Base-by-base conservation (phyloP, 1,140 invertebrate genomes). In the Doryteuthis pealeii region DNA sequence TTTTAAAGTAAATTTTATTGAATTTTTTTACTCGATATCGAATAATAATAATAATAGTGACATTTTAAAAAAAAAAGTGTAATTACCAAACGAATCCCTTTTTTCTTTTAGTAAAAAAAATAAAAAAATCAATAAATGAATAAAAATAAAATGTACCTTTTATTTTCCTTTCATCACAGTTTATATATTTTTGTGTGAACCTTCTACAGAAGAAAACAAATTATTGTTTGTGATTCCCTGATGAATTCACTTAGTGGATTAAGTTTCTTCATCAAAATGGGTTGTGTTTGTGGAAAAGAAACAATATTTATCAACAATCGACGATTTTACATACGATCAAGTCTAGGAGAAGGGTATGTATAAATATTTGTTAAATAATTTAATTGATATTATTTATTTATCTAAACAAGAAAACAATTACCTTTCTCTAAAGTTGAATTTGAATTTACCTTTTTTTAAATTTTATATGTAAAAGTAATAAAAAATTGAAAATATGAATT, bases 271-370 rank as follows among this genome's bases (percentile, higher is more conserved):
- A 73, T 79, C 18, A 83, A 73, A 73, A 93, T 94, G 90, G 94
- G 94, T 35, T 95, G 94, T 85, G 89, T 94, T 30, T 95, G 94
- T 89, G 89, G 91, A 22, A 92, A 91, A 83, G 93, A 94, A 89
- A 90, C 89, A n/a, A 82, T 95, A 43, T 88, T 89, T 67, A 90
- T 95, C 70, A 94, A 94, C 87, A 91, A 91, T 33, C 90, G 90
- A 73, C 92, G 91, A 83, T 95, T 93, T 82, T 90, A 87, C 76
- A 88, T 94, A 28, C 89, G 91, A 31, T 93, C 93, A 81, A 88
- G 91, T 78, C 89, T 95, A 43, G 94, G 93, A 71, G 92, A 94
- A 88, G 94, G 94, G 93, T 93, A 91, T 90, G 86, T 85, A 62
- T 75, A 72, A 1, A 15, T 49, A 1, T 49, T 54, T 26, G 65